Percentiles rank a stretch among this genome's conserved stretches.
Conservation (phyloP, 2,113 vertebrate genomes). For the Naja naja region DNA sequence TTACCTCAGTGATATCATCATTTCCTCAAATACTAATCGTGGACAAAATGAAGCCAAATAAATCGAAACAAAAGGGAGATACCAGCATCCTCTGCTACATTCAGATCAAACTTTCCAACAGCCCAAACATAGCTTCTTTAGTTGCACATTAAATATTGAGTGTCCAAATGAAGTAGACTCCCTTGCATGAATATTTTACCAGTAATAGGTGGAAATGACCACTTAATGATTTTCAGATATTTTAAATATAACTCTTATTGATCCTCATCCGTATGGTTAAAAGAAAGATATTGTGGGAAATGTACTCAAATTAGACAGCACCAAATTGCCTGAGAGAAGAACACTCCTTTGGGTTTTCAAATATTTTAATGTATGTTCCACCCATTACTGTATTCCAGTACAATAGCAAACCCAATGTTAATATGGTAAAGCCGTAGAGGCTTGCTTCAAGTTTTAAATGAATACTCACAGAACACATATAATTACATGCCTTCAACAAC, state of each 20-base stretch:
- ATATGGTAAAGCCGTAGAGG: not conserved
- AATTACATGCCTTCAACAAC: not conserved
- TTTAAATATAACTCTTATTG: not conserved
- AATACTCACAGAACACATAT: not conserved
- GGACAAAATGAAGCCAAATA: not conserved
- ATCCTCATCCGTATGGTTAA: not conserved
- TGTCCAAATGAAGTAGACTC: not conserved
- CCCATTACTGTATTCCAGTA: not conserved
- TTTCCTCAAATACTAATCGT: not conserved
- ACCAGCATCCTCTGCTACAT: not conserved
- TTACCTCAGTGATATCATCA: not conserved
- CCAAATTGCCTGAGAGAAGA: not conserved
- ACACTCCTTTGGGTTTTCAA: not conserved
- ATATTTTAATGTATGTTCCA: not conserved
- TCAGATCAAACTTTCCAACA: not conserved
- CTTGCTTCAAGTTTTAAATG: not conserved
- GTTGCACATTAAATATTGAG: not conserved
- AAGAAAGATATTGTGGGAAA: not conserved
- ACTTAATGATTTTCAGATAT: not conserved
- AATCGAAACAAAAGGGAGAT: not conserved
- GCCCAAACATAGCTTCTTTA: not conserved
- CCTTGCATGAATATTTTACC: not conserved
- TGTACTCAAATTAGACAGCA: not conserved
- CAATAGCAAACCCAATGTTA: not conserved
- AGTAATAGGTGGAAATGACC: not conserved